Evolutionary conservation across 1,140 invertebrate species (phyloP), one percentile per base, ranked within the genome.

Genomic region (Dysdera silvatica): DNA sequence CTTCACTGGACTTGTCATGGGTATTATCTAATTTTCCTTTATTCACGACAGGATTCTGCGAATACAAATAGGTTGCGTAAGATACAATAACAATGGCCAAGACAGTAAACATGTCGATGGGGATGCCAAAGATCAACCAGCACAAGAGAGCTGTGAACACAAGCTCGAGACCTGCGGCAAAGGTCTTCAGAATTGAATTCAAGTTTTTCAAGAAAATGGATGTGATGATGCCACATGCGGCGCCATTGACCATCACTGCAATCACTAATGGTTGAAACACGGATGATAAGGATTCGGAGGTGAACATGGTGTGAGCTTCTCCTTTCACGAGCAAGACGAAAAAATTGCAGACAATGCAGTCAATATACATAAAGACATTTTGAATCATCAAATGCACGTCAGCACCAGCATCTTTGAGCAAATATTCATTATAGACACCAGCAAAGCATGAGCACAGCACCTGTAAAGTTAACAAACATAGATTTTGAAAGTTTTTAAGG

Each of bases 141-240:
- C 89, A 91, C 0, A 95, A 79, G 5, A 95, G 77, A 10, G 93
- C 93, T 6, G 91, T 95, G 70, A 96, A 89, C 33, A 95, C 80
- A 14, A 97, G 76, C 76, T 98, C 94, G 65, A 97, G 79, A 31
- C 92, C 92, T 78, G 90, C 91, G 1, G 94, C 93, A 79, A 96
- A 97, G 8, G 90, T 95, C 79, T 98, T 98, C 41, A 97, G 78
- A 70, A 97, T 96, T 8, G 93, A 97, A 77, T 97, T 97, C 57
- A 97, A 80, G 65, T 85, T 89, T 72, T 90, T 89, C 1, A 98
- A 79, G 71, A 97, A 96, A 72, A 96, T 88, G 74, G 90, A 93
- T 0, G 93, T 96, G 1, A 93, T 87, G 68, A 98, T 92, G 24
- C 94, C 94, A 56, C 94, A 86, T 1, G 86, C 82, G 1, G 91